phyloP scores from a whole-genome alignment of 30 jellyfish, hydroid and myxozoan genomes.

The Nemopilema nomurai region DNA sequence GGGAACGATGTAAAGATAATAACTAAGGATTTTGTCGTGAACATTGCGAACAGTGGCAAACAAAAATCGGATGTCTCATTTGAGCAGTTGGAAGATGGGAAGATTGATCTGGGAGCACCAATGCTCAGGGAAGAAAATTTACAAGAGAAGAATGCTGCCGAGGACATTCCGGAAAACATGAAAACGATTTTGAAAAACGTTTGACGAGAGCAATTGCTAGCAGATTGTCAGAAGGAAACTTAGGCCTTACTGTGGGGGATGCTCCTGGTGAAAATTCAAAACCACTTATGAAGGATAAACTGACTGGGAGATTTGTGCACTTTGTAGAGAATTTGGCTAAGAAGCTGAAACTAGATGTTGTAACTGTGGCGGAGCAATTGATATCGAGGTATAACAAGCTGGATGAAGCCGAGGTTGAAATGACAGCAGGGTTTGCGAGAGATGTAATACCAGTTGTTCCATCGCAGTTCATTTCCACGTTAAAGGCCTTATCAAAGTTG shows the following conservation, averaged over 20 bases:
- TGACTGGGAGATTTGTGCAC: slow-evolving; percentile 48
- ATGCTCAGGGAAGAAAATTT: background rate
- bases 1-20: background rate
- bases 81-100: background rate
- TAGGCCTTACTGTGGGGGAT: background rate
- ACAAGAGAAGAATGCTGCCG: background rate
- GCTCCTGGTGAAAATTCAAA: background rate
- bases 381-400: slow-evolving; percentile 17
- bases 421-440: slow-evolving; percentile 14
- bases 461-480: background rate
- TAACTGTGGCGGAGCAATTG: slow-evolving; percentile 57
- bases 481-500: background rate
- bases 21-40: slow-evolving; percentile 40
- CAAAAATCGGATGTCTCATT: background rate
- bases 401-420: slow-evolving; percentile 22
- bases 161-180: slow-evolving; percentile 2
- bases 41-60: background rate
- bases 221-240: slow-evolving; percentile 15
- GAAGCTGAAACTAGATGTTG: slow-evolving; percentile 40
- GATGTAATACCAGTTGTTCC: slow-evolving; percentile 39
- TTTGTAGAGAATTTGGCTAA: slow-evolving; percentile 53
- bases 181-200: slow-evolving; percentile 20
- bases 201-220: slow-evolving; percentile 24
- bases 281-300: slow-evolving; percentile 12
- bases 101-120: slow-evolving; percentile 35